Base-by-base conservation (phyloP, 1,140 invertebrate genomes). In the Dryas iulia region DNA sequence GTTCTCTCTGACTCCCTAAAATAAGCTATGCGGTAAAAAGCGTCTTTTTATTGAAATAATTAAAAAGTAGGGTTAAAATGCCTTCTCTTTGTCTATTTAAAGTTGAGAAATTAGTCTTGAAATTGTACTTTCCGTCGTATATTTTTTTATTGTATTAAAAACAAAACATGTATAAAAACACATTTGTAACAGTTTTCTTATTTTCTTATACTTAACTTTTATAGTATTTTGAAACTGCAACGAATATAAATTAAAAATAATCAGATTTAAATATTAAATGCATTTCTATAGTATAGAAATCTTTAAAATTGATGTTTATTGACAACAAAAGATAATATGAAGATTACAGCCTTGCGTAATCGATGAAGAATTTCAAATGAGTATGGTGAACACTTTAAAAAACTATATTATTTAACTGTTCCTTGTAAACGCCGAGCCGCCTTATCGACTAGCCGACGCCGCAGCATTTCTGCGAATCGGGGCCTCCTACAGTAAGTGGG, bases 391-490 rank as follows among this genome's bases (percentile, higher is more conserved):
- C 47, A 57, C n/a, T 66, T 59, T 52, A 64, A 68, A 71, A 47
- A 68, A 23, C 61, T 47, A 28, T 65, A 69, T 69, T 71, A 85
- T 86, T 85, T 82, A 86, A 82, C 77, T 73, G 70, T 84, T 87
- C 78, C 77, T 62, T 64, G 81, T 78, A 85, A 77, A 71, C 78
- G 81, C 74, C 77, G n/a, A 52, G 31, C 11, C 71, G 74, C 79
- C 14, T 47, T 18, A 18, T 47, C 79, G 82, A 58, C 85, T 21
- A 58, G 58, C 28, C 74, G 84, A 78, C 84, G 84, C 84, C 84
- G 73, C 72, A 65, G 72, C 59, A 28, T 76, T 89, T 89, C 87
- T 71, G 69, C 75, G 87, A 89, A 89, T 65, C 56, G 71, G 76
- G 76, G 83, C 69, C 76, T 83, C 81, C 77, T 77, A 76, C 75